Base-by-base conservation (phyloP, 30 jellyfish, hydroid and myxozoan species). In the Sanderia malayensis region DNA sequence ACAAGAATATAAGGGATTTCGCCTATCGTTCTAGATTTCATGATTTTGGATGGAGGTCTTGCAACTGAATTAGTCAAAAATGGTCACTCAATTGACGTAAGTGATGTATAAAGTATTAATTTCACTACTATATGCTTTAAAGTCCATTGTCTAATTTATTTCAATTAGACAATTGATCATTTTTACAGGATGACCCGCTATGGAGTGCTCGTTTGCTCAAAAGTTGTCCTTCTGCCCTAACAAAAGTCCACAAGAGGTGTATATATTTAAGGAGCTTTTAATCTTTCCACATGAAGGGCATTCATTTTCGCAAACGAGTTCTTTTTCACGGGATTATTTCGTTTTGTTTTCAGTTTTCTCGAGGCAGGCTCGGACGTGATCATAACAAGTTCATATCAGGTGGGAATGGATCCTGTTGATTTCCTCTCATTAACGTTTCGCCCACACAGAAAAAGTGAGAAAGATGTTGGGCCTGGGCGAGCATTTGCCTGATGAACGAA, bases 201-300 rank as follows among this genome's bases (percentile, higher is more conserved):
- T 81, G 94, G 94, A 81, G 86, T 70, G 94, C 94, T 31, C 67
- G 94, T 32, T 64, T 81, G 21, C 64, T 81, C 52, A 33, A 29
- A 2, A 69, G 72, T 9, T 9, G 33, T 31, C 94, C 85, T 22
- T 58, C 52, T 68, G 79, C 85, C 10, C 70, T 81, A 31, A 81
- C 70, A 44, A 47, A 64, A 7, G 85, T 62, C 32, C 85, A 70
- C 28, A 81, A 58, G 46, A 81, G 74, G 94, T 81, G 57, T 46
- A 11, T 44, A 37, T n/a, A n/a, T n/a, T n/a, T n/a, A n/a, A n/a
- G n/a, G n/a, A n/a, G n/a, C n/a, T n/a, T n/a, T n/a, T n/a, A n/a
- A n/a, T n/a, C n/a, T n/a, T n/a, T n/a, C n/a, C n/a, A n/a, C n/a
- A n/a, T n/a, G 52, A 37, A 37, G 52, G 6, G 6, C 13, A 37